Conservation (phyloP, 1,140 invertebrate genomes). For the Micrasema longulum region DNA sequence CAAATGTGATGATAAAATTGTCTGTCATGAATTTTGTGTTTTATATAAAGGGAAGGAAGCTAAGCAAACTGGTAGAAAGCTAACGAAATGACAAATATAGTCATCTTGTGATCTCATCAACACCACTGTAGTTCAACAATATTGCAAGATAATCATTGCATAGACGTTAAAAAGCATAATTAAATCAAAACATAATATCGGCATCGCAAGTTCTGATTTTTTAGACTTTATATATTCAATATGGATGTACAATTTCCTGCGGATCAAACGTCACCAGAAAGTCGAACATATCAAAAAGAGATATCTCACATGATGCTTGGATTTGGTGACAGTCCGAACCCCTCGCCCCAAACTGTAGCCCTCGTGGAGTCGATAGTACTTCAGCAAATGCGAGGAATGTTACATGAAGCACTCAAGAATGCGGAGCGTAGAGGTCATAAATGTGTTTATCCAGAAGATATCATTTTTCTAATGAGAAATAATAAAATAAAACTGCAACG, state of each 20-base stretch:
- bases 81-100: too few species aligned
- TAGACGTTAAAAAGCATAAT: not conserved
- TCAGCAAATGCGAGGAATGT: slow-evolving; percentile 67
- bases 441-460: slow-evolving; percentile 62
- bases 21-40: too few species aligned
- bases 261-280: slow-evolving; percentile 46
- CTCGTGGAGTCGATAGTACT: slow-evolving; percentile 72
- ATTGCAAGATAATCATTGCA: not conserved
- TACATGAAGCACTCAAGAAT: slow-evolving; percentile 67
- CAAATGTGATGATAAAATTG: too few species aligned
- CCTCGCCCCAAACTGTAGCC: slow-evolving; percentile 69
- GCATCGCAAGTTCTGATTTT: not conserved
- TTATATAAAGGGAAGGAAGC: too few species aligned
- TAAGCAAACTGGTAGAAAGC: too few species aligned
- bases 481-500: slow-evolving; percentile 64
- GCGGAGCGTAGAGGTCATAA: slow-evolving; percentile 62
- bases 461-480: slow-evolving; percentile 73
- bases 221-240: slow-evolving; percentile 7
- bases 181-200: not conserved
- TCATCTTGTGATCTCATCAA: too few species aligned
- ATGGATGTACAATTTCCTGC: slow-evolving; percentile 40
- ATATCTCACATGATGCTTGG: slow-evolving; percentile 75
- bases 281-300: slow-evolving; percentile 58
- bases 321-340: slow-evolving; percentile 71
- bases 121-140: too few species aligned